phyloP scores from a whole-genome alignment of 2,888 invertebrate species.

The Polylopha cassiicola region DNA sequence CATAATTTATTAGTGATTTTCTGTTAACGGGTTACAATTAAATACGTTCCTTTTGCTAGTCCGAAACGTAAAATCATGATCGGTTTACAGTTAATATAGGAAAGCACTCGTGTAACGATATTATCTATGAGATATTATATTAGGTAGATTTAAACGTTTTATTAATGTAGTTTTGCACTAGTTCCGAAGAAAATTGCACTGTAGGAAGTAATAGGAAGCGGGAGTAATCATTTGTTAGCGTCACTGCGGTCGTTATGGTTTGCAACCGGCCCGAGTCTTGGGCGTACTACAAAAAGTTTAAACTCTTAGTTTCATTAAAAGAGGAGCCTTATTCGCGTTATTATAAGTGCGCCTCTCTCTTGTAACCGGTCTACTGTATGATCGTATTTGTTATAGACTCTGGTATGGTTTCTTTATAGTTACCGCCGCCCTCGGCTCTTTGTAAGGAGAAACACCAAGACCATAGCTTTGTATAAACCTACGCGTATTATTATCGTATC shows the following conservation, averaged over 20 bases:
- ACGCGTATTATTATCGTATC: conserved; percentile 26
- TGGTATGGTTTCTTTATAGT: conserved; percentile 56
- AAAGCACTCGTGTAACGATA: conserved; percentile 49
- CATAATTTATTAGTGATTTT: conserved; percentile 27
- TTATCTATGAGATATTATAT: conserved; percentile 65
- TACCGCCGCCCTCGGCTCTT: conserved; percentile 58
- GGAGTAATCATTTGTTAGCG: conserved; percentile 33
- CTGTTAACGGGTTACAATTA: conserved; percentile 39
- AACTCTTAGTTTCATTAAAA: too few relatives aligned
- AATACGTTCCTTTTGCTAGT: conserved; percentile 53
- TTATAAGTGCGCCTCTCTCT: too few relatives aligned
- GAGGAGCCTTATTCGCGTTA: too few relatives aligned
- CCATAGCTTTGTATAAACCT: conserved; percentile 48
- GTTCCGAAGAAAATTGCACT: conserved; percentile 47
- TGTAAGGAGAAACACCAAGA: conserved; percentile 71
- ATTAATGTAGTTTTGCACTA: conserved; percentile 39
- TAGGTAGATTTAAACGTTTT: conserved; percentile 45
- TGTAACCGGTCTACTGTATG: conserved; percentile 24
- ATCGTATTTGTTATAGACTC: conserved; percentile 25
- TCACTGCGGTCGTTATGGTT: conserved; percentile 43
- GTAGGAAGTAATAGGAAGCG: conserved; percentile 42
- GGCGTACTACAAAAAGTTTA: too few relatives aligned
- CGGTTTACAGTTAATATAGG: conserved; percentile 14
- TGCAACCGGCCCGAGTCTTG: conserved; percentile 33
- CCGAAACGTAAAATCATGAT: conserved; percentile 35